Evolutionary conservation across 2,888 invertebrate genomes (phyloP), one percentile per base, ranked within the genome.

Genomic region (Sympetrum striolatum): DNA sequence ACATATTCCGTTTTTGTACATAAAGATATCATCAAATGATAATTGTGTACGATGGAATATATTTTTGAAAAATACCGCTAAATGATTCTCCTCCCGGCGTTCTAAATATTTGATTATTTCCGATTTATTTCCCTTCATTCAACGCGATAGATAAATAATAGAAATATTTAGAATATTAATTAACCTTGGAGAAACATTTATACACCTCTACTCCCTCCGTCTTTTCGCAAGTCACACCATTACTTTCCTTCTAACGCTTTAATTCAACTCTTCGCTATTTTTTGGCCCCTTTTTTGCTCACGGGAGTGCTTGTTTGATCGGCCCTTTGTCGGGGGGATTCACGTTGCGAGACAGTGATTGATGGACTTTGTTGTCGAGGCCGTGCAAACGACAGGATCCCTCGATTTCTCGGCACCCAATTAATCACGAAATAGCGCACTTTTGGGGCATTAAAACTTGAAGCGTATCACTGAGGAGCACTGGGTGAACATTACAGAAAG

Each of bases 341-440:
- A 73, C 73, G 73, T 73, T 31, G 31, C 73, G 60, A 37, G 86
- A 86, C 86, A 31, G 60, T 86, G 86, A 86, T 86, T 60, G 86
- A 86, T 86, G 60, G 73, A 0, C 25, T 2, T 3, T 73, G 73
- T 25, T 73, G 73, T 73, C 15, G 73, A 31, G 31, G 73, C 73
- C 15, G 73, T 73, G 73, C 25, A 31, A 73, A 25, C 73, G 73
- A 73, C 73, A 73, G 73, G 31, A 73, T 73, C 73, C 31, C 31
- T 31, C 73, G 31, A 8, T 31, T 31, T 31, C 73, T 25, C 73
- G 31, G 73, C 25, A 73, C 31, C 73, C 73, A 73, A 73, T 73
- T 73, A 73, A 73, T 73, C 73, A 73, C 73, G 73, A 73, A 73
- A 73, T 31, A 31, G 73, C 73, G 31, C 31, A 31, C 73, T 73